A percentile compares a stretch with the other conserved stretches of the same genome.
These are phyloP conservation scores for Xylota sylvarum DNA, from an alignment of 2,888 invertebrate species.

Conservation along the genomic window DNA sequence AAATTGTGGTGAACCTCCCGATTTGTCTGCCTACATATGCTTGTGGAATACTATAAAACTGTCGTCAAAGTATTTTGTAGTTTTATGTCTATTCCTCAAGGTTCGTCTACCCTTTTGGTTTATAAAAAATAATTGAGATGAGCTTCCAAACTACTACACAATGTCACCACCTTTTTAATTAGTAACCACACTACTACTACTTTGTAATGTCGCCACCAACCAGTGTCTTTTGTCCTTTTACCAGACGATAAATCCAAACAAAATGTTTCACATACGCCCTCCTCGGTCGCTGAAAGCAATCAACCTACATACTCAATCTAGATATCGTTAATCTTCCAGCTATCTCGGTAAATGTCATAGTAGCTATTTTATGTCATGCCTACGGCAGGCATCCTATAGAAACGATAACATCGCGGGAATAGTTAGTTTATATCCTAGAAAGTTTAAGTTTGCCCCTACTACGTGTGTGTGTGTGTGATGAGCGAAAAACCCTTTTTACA, in stretches of 20 bases:
- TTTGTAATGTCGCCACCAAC: background rate
- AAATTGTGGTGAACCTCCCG: background rate
- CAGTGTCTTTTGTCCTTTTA: constrained; percentile 17
- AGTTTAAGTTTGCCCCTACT: constrained; percentile 3
- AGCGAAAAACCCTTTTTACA: constrained; percentile 5
- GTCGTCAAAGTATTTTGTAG: background rate
- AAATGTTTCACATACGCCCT: constrained; percentile 39
- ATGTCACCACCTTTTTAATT: constrained; percentile 13
- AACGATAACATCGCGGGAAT: constrained; percentile 30
- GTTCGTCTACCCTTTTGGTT: background rate
- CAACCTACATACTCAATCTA: constrained; percentile 25
- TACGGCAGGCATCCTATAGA: constrained; percentile 1
- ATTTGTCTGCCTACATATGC: background rate
- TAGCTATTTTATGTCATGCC: background rate
- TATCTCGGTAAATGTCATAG: constrained; percentile 32
- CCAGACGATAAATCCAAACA: constrained; percentile 2
- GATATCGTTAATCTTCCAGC: constrained; percentile 25
- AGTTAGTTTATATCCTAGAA: constrained; percentile 24
- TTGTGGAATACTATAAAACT: background rate
- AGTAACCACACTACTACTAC: background rate
- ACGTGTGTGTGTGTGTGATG: background rate
- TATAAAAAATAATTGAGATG: background rate
- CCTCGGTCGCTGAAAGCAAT: constrained; percentile 1
- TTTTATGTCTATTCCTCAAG: background rate
- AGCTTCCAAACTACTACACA: background rate